Base-by-base conservation (phyloP, 2,113 vertebrate species). In the Rutilus rutilus region DNA sequence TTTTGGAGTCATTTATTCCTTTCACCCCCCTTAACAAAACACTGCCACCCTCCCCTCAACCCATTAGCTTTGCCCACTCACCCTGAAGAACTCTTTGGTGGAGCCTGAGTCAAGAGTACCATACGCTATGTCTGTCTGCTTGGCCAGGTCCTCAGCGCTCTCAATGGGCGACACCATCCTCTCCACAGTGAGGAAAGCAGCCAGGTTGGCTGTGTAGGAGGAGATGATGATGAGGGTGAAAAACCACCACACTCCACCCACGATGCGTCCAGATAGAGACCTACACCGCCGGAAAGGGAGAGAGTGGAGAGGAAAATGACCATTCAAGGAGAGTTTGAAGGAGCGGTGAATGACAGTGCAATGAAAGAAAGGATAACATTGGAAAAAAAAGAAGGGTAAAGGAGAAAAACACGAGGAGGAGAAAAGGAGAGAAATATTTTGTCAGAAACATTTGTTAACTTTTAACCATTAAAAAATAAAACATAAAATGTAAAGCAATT, bases 201-300 rank as follows among this genome's bases (percentile, higher is more conserved):
- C 98, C 90, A 99, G 95, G 92, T 99, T 99, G 86, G 98, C 98
- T 74, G 98, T 99, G 84, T 99, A 99, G 85, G 98, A 99, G 30
- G 98, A 99, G 92, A 99, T 99, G 92, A 99, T 99, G 94, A 99
- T 99, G 93, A 99, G 97, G 0, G 98, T 99, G 93, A 99, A 99
- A 96, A 99, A 99, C 98, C 98, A 99, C 98, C 98, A 99, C 79
- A 99, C 98, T 57, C 98, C 98, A 87, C 98, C 98, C 19, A 99
- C 98, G 71, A 99, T 99, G 47, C 98, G 97, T 88, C 98, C 98
- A 83, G 98, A 99, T 85, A 99, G 94, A 81, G 98, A 99, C 94
- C 98, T 99, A 86, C 19, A 19, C 23, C 60, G 76, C 25, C 71
- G 65, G 60, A 27, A 36, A 25, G 74, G 54, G 84, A 47, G 71